These are phyloP conservation scores for Nezara viridula DNA, from an alignment of 2,888 invertebrate genomes.

Conservation along the genomic window DNA sequence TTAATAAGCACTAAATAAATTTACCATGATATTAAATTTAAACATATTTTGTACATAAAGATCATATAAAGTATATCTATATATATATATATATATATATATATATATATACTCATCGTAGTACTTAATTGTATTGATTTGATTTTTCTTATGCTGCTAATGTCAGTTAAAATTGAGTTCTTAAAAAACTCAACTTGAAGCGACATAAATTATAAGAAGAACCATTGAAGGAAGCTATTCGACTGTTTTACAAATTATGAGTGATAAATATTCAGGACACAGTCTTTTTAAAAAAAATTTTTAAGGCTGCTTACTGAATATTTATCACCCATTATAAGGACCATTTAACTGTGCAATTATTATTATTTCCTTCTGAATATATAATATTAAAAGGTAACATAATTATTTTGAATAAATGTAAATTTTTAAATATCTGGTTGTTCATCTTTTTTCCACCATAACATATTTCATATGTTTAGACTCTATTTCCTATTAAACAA, in stretches of 20 bases:
- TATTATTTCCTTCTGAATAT: neutral
- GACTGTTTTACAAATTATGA: too few species aligned
- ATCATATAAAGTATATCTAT: neutral
- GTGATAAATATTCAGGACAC: too few species aligned
- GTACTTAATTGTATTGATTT: neutral
- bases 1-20: neutral
- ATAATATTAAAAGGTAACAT: neutral
- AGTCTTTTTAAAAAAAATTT: too few species aligned
- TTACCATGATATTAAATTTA: neutral
- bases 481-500: neutral
- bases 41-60: neutral
- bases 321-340: neutral
- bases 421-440: neutral
- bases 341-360: neutral
- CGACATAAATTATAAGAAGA: neutral
- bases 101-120: neutral
- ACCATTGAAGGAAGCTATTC: too few species aligned
- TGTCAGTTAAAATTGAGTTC: conserved; percentile 44
- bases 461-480: conserved; percentile 6
- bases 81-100: neutral
- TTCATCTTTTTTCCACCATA: neutral
- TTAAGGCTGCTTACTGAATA: too few species aligned
- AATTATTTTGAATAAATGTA: neutral
- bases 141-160: neutral
- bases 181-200: conserved; percentile 11